Evolutionary conservation across 2,797 vertebrate species (phyloP), one percentile per base, ranked within the genome.

Genomic region (Poecilia gillii): DNA sequence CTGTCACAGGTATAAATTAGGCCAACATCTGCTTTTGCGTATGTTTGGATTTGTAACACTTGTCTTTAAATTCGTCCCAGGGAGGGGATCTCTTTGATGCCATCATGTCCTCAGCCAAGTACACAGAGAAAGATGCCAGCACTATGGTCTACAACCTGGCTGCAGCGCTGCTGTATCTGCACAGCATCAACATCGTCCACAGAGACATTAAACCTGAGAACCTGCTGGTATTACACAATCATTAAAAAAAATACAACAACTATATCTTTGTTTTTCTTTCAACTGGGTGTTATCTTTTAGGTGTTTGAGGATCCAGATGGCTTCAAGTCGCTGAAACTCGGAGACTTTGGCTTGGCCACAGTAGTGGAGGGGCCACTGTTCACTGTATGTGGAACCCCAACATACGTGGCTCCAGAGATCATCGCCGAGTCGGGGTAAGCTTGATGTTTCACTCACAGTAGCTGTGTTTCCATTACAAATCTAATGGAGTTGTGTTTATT

Each of bases 141-240:
- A 94, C 96, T 59, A 99, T 99, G 99, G 97, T 99, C 79, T 96
- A 96, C 91, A 98, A 99, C 87, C 94, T 99, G 6, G 97, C 97
- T 7, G 97, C 91, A 0, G 99, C 99, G 3, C 96, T 99, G 85
- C 96, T 96, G 82, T 99, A 99, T 81, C 97, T 99, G 47, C 99
- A 99, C 20, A 78, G 95, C 78, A 96, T 98, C 88, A 96, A 95
- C 93, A 97, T 99, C 0, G 98, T 99, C 46, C 99, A 99, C 94
- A 95, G 99, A 87, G 99, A 99, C 89, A 98, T 99, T 89, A 99
- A 99, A 89, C 99, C 99, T 3, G 99, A 99, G 91, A 99, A 99
- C 87, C 95, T 99, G 68, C 92, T 99, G 97, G 99, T 99, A 94
- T 14, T 5, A 13, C 3, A 0, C 0, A 13, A 36, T n/a, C 13